Evolutionary conservation across 2,113 vertebrate species (phyloP).

Genomic region (Pedetes capensis): DNA sequence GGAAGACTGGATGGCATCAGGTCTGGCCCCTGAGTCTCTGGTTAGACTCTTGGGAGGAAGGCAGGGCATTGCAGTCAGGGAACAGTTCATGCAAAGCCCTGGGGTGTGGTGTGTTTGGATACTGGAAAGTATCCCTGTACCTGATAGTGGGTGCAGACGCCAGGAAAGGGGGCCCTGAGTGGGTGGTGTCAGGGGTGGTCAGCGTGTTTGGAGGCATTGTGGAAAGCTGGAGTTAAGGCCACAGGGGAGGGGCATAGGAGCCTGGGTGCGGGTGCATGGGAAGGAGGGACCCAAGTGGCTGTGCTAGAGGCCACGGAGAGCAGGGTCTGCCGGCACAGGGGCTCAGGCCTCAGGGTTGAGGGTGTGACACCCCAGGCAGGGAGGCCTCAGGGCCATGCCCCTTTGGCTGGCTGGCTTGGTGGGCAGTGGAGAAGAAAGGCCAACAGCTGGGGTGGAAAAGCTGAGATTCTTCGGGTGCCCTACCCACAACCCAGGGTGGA

Average conservation of each 20-base stretch:
- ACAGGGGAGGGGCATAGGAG: background rate
- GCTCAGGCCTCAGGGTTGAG: accelerated
- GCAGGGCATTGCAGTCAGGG: accelerated
- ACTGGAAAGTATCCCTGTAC: background rate
- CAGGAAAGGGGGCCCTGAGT: background rate
- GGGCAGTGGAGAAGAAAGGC: background rate
- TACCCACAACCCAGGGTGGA: background rate
- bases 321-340: background rate
- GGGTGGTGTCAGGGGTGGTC: accelerated
- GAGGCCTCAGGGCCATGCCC: background rate
- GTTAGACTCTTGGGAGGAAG: background rate
- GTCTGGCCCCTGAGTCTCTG: accelerated
- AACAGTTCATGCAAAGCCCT: background rate
- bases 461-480: background rate
- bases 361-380: too few species aligned
- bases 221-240: background rate
- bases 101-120: accelerated
- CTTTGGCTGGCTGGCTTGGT: accelerated
- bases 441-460: background rate
- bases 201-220: background rate
- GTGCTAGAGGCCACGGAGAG: background rate
- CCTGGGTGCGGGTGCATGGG: accelerated
- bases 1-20: background rate
- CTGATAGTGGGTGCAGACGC: accelerated
- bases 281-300: background rate